Percentiles rank a stretch among this genome's conserved stretches.
These are phyloP conservation scores for Phoebastria nigripes DNA, from an alignment of 2,797 vertebrate genomes.

Conservation along the genomic window DNA sequence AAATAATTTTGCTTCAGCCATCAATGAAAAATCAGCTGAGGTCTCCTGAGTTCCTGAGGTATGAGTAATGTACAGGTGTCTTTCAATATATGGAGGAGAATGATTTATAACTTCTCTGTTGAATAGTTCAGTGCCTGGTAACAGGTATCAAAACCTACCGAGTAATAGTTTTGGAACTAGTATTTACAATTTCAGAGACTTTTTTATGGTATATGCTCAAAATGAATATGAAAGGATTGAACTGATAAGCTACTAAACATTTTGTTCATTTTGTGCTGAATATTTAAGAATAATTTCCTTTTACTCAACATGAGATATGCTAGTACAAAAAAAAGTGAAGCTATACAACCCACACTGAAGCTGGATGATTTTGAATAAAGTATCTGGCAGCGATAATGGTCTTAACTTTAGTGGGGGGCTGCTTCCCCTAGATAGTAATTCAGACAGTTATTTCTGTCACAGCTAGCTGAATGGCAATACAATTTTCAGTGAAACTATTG, in stretches of 20 bases:
- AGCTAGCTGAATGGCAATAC: neutral
- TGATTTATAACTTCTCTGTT: neutral
- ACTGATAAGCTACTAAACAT: neutral
- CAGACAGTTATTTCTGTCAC: slow-evolving; percentile 41
- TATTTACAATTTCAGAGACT: neutral
- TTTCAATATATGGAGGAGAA: neutral
- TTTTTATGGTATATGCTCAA: neutral
- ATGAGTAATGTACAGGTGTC: neutral
- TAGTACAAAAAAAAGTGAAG: neutral
- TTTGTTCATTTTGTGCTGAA: neutral
- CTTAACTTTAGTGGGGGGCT: neutral
- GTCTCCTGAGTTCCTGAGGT: neutral
- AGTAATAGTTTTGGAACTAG: neutral
- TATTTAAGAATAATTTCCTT: slow-evolving; percentile 14
- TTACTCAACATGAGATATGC: neutral
- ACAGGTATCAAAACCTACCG: neutral
- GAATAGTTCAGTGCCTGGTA: neutral
- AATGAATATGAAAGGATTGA: neutral
- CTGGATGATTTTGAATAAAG: slow-evolving; percentile 33
- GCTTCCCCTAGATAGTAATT: slow-evolving; percentile 27
- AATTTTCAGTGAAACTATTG: neutral
- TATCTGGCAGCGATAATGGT: slow-evolving; percentile 29
- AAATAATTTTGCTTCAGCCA: neutral
- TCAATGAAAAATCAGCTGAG: neutral
- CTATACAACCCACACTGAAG: slow-evolving; percentile 2